Conservation (phyloP, 2,888 invertebrate species). For the Conus canariensis region DNA sequence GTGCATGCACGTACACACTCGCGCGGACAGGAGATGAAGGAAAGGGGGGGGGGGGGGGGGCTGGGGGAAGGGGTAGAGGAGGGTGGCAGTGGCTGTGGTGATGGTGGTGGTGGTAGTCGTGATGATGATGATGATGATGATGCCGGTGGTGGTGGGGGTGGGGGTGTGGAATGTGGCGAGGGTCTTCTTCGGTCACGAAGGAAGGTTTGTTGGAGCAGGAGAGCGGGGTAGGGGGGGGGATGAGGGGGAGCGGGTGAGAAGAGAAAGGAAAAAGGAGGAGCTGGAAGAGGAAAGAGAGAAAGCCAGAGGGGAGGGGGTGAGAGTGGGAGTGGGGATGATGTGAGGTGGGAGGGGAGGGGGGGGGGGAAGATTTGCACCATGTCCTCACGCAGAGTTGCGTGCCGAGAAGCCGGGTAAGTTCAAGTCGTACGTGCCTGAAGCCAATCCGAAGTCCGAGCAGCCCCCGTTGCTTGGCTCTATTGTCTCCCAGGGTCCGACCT, state of each 20-base stretch:
- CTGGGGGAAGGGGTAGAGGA: not conserved
- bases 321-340: not conserved
- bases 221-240: not conserved
- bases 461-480: slow-evolving; percentile 13
- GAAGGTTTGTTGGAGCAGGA: not conserved
- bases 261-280: slow-evolving; percentile 3
- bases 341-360: not conserved
- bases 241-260: not conserved
- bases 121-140: not conserved
- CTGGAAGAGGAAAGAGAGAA: slow-evolving; percentile 8
- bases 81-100: not conserved
- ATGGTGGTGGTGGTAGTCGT: not conserved
- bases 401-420: slow-evolving; percentile 22
- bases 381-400: slow-evolving; percentile 45
- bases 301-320: not conserved
- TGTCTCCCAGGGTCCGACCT: slow-evolving; percentile 32
- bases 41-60: not conserved
- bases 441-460: slow-evolving; percentile 33
- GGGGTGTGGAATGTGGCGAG: not conserved
- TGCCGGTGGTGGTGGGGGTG: not conserved
- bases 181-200: slow-evolving; percentile 26
- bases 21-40: not conserved
- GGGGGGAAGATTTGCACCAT: slow-evolving; percentile 39
- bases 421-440: slow-evolving; percentile 40
- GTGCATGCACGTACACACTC: slow-evolving; percentile 20